These are phyloP conservation scores for Reinhardtius hippoglossoides DNA, from an alignment of 2,113 vertebrate species.

Conservation along the genomic window DNA sequence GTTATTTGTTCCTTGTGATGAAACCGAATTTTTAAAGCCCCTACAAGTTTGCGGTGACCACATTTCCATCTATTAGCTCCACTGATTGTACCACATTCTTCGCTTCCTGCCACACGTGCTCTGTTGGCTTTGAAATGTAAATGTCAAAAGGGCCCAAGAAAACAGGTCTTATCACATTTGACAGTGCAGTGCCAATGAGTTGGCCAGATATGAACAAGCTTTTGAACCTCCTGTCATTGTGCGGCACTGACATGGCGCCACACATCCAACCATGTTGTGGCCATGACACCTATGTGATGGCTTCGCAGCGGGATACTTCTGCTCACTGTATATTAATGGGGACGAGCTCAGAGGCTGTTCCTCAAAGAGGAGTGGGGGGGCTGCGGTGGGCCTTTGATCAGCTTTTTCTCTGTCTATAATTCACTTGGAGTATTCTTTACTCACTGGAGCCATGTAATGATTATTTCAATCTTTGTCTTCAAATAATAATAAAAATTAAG, in stretches of 20 bases:
- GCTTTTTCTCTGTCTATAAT: background rate
- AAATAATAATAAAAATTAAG: too few relatives aligned
- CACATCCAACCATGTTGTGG: background rate
- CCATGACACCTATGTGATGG: conserved; percentile 43
- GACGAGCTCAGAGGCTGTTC: conserved; percentile 15
- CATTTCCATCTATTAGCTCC: conserved; percentile 32
- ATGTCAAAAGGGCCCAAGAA: conserved; percentile 25
- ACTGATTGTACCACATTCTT: background rate
- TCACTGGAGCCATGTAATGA: too few relatives aligned
- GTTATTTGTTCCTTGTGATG: too few relatives aligned
- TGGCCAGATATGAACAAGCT: conserved; percentile 1
- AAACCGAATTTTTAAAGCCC: too few relatives aligned
- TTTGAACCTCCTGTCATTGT: conserved; percentile 35
- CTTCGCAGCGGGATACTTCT: conserved; percentile 3
- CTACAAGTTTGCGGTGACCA: background rate
- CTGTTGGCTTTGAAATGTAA: conserved; percentile 47
- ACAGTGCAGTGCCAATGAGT: background rate
- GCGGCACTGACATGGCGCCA: background rate
- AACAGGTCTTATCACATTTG: conserved; percentile 32
- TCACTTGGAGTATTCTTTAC: background rate
- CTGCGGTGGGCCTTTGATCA: conserved; percentile 14
- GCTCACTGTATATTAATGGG: conserved; percentile 25
- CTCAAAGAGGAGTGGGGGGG: conserved; percentile 16
- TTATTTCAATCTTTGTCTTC: too few relatives aligned
- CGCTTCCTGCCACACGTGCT: conserved; percentile 12